Percentiles rank a stretch among this genome's conserved stretches.
Evolutionary conservation across 2,113 vertebrate species (phyloP).

Genomic region (Oryzias melastigma): DNA sequence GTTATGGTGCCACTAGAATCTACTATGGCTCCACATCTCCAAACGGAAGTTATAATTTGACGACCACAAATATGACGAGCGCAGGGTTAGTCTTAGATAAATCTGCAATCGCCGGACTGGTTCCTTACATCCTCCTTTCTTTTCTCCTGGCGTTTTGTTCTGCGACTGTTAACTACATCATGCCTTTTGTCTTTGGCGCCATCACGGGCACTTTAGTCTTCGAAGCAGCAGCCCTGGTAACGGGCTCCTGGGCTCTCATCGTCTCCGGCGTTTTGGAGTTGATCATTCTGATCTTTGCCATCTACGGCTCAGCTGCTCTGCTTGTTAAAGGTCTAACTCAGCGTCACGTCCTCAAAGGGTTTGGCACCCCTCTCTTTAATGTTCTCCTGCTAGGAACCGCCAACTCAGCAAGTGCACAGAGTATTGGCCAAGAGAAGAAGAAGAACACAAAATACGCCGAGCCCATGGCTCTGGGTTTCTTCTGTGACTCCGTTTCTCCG

Average conservation of each 20-base stretch:
- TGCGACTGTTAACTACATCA: slow-evolving; percentile 88
- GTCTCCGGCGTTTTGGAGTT: slow-evolving; percentile 81
- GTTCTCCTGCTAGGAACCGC: slow-evolving; percentile 82
- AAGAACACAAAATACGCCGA: slow-evolving; percentile 91
- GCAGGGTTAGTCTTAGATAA: slow-evolving; percentile 56
- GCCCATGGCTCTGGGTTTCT: slow-evolving; percentile 85
- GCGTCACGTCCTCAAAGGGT: slow-evolving; percentile 82
- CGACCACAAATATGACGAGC: background rate
- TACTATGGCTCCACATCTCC: slow-evolving; percentile 58
- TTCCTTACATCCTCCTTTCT: slow-evolving; percentile 83
- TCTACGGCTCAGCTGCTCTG: slow-evolving; percentile 82
- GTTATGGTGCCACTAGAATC: slow-evolving; percentile 83
- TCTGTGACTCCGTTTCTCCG: slow-evolving; percentile 81
- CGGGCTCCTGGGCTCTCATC: slow-evolving; percentile 78
- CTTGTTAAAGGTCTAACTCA: slow-evolving; percentile 86
- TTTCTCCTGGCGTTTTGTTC: slow-evolving; percentile 86
- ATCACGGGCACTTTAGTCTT: slow-evolving; percentile 82
- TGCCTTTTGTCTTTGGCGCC: slow-evolving; percentile 88
- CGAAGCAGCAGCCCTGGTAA: slow-evolving; percentile 79
- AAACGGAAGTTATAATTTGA: background rate
- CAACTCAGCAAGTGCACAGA: slow-evolving; percentile 73
- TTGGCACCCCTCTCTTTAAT: slow-evolving; percentile 88
- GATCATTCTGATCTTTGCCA: slow-evolving; percentile 79
- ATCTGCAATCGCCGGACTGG: slow-evolving; percentile 80
- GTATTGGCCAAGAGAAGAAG: slow-evolving; percentile 82